phyloP scores from a whole-genome alignment of 1,140 invertebrate species.

The Paralvinella palmiformis region DNA sequence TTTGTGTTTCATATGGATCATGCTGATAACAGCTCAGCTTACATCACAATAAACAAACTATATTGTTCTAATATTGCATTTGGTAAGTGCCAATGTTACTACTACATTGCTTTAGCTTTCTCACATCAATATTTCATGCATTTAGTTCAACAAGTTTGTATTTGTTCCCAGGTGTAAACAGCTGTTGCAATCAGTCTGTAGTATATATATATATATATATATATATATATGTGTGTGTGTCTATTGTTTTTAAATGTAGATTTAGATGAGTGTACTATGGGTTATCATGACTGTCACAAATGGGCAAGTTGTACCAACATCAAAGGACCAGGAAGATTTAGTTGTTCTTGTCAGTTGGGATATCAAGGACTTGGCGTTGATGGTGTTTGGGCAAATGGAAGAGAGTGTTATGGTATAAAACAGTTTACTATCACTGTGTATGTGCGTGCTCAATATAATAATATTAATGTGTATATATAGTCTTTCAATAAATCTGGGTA shows the following conservation, averaged over 20 bases:
- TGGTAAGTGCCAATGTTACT: no score
- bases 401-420: slow-evolving; percentile 33
- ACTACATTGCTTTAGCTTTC: no score
- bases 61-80: slow-evolving; percentile 26
- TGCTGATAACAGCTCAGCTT: slow-evolving; percentile 10
- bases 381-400: slow-evolving; percentile 32
- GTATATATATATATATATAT: no score
- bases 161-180: no score
- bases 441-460: neutral
- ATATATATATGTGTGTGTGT: no score
- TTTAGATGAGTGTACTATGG: slow-evolving; percentile 32
- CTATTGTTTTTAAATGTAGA: slow-evolving; percentile 22
- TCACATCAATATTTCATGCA: no score
- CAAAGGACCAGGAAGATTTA: slow-evolving; percentile 19
- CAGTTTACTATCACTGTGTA: neutral
- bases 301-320: slow-evolving; percentile 30
- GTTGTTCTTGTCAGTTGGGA: slow-evolving; percentile 32
- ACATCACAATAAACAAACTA: slow-evolving; percentile 29
- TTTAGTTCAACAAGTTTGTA: no score
- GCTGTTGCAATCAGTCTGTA: no score
- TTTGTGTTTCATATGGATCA: slow-evolving; percentile 17
- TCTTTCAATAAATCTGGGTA: no score
- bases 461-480: no score
- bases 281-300: slow-evolving; percentile 32
- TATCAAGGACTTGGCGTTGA: slow-evolving; percentile 24